phyloP scores from a whole-genome alignment of 1,140 invertebrate species.

The Bombus sylvicola region DNA sequence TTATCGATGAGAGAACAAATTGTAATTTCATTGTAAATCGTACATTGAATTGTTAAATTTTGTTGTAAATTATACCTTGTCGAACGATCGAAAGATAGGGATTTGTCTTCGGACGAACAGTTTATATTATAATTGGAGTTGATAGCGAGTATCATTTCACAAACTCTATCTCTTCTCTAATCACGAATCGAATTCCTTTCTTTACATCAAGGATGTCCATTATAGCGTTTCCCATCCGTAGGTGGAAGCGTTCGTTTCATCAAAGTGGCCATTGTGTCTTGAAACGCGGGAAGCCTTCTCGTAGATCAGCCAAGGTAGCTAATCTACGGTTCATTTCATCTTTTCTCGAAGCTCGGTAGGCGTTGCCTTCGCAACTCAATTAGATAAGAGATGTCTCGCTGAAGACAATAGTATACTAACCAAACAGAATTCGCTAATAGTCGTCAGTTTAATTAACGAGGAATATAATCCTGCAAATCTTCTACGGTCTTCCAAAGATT shows the following conservation, averaged over 20 bases:
- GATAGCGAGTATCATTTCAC: neutral
- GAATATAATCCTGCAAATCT: too few species aligned
- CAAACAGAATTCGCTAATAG: neutral
- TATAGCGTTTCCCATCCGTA: constrained; percentile 34
- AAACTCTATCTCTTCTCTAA: constrained; percentile 22
- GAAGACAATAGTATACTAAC: constrained; percentile 9
- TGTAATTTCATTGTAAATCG: too few species aligned
- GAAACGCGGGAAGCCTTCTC: constrained; percentile 52
- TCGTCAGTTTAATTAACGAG: neutral
- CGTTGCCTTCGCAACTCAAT: constrained; percentile 28
- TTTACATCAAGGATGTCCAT: constrained; percentile 52
- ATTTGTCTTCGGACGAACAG: too few species aligned
- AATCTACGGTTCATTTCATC: constrained; percentile 45
- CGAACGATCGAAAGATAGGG: too few species aligned
- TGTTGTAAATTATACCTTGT: too few species aligned
- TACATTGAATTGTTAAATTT: neutral
- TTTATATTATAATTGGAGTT: too few species aligned
- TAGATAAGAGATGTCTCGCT: constrained; percentile 24
- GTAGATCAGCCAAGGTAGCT: constrained; percentile 18
- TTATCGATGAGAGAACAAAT: too few species aligned
- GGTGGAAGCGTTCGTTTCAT: constrained; percentile 34
- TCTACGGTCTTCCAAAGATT: too few species aligned
- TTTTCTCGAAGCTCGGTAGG: constrained; percentile 12
- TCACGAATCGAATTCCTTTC: constrained; percentile 43
- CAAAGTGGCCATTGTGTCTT: constrained; percentile 45